Evolutionary conservation across 1,140 invertebrate genomes (phyloP), one percentile per base, ranked within the genome.

Genomic region (Diploscapter pachys): DNA sequence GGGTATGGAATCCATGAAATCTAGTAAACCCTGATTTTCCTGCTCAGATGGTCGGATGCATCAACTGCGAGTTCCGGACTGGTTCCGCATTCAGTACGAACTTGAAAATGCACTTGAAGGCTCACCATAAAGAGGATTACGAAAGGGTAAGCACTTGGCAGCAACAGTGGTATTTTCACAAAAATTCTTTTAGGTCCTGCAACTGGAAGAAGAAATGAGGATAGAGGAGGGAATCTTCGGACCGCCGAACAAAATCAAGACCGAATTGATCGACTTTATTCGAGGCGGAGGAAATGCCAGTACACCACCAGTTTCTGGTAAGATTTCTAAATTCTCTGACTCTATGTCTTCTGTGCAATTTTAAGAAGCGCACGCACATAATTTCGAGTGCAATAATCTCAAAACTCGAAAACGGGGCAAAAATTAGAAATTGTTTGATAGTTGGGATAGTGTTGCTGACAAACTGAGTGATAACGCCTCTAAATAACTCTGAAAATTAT

Each of bases 71-170:
- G 13, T 78, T 78, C 74, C 69, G 77, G 52, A 78, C 77, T 5
- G 77, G 73, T 50, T 78, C 77, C 5, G 77, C 77, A 1, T 78
- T 78, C 77, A 71, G 65, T 11, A 78, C 77, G 9, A 78, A 78
- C 63, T 54, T 78, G 69, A 78, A 78, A 64, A 78, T 78, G 77
- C 77, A 78, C 55, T 61, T 78, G 63, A 78, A 78, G 59, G 77
- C 77, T 59, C 77, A 78, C 62, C 77, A 78, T 61, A 78, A 78
- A 72, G 77, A 78, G 50, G 77, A 78, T 53, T 76, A 78, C 54
- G 73, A 71, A 55, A 78, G 65, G 72, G 74, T 75, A 50, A 59
- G 57, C 9, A 59, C 57, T 59, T 9, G 13, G 57, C 57, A 9
- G 57, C 13, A 59, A 59, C 13, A 59, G 9, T 59, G 13, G 57